Conservation (phyloP, 2,113 vertebrate genomes). For the Onychostoma macrolepis region DNA sequence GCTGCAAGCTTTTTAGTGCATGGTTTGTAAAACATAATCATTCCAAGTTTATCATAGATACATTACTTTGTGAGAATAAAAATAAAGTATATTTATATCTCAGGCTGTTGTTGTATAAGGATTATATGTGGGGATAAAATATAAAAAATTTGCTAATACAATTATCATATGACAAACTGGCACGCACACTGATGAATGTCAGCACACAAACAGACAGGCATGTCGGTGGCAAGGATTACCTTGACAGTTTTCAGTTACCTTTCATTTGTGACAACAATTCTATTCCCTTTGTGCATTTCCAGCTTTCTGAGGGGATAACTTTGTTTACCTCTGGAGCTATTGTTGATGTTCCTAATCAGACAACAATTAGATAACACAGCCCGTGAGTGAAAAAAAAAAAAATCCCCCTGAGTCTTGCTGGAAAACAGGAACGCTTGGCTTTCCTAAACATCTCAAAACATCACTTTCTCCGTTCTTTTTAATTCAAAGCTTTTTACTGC, state of each 20-base stretch:
- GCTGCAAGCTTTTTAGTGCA: neutral
- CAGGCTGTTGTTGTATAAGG: neutral
- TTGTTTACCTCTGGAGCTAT: conserved; percentile 67
- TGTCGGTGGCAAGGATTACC: conserved; percentile 68
- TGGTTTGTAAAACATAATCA: neutral
- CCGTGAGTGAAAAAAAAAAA: conserved; percentile 40
- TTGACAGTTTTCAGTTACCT: conserved; percentile 67
- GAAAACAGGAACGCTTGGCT: conserved; percentile 51
- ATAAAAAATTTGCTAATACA: neutral
- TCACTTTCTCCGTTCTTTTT: neutral
- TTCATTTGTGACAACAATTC: conserved; percentile 68
- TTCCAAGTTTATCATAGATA: neutral
- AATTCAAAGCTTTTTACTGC: conserved; percentile 10
- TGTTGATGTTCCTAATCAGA: conserved; percentile 65
- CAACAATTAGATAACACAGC: conserved; percentile 64
- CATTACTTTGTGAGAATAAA: neutral
- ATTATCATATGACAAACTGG: conserved; percentile 23
- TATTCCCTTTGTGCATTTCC: conserved; percentile 56
- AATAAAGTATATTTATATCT: neutral
- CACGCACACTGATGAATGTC: neutral
- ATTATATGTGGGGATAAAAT: neutral
- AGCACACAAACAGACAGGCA: conserved; percentile 53
- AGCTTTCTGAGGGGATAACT: conserved; percentile 57
- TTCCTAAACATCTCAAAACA: conserved; percentile 56
- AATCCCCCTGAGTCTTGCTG: conserved; percentile 57